phyloP scores from a whole-genome alignment of 1,140 invertebrate species.

The Cepaea nemoralis region DNA sequence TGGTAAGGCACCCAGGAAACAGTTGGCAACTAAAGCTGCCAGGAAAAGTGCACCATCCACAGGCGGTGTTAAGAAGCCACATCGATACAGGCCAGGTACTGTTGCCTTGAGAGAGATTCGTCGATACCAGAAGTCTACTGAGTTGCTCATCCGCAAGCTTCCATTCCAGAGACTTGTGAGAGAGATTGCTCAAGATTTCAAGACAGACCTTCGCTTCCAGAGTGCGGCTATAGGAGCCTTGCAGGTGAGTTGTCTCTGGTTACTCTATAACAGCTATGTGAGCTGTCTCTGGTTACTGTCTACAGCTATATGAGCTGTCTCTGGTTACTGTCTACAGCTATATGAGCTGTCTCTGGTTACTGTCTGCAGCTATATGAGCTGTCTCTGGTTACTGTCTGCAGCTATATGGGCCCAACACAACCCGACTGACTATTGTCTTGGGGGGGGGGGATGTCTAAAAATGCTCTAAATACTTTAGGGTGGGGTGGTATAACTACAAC shows the following conservation, averaged over 20 bases:
- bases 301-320: no score
- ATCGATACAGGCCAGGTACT: constrained; percentile 78
- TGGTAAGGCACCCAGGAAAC: constrained; percentile 74
- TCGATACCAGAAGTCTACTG: constrained; percentile 88
- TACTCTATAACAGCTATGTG: no score
- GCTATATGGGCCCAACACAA: no score
- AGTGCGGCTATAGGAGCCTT: constrained; percentile 72
- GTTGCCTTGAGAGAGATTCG: constrained; percentile 88
- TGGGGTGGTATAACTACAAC: no score
- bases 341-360: no score
- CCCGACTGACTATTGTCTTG: no score
- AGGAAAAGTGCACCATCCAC: constrained; percentile 75
- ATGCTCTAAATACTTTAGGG: no score
- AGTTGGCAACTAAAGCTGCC: constrained; percentile 78
- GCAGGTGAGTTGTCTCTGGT: constrained; percentile 82
- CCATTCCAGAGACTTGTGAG: constrained; percentile 88
- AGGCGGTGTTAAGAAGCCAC: constrained; percentile 76
- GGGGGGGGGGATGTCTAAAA: no score
- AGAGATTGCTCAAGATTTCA: constrained; percentile 88
- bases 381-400: no score
- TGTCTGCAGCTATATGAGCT: no score
- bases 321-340: no score
- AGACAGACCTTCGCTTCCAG: constrained; percentile 78
- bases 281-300: no score
- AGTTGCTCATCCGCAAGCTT: constrained; percentile 84